Evolutionary conservation across 1,140 invertebrate genomes (phyloP), one percentile per base, ranked within the genome.

Genomic region (Diachasma alloeum): DNA sequence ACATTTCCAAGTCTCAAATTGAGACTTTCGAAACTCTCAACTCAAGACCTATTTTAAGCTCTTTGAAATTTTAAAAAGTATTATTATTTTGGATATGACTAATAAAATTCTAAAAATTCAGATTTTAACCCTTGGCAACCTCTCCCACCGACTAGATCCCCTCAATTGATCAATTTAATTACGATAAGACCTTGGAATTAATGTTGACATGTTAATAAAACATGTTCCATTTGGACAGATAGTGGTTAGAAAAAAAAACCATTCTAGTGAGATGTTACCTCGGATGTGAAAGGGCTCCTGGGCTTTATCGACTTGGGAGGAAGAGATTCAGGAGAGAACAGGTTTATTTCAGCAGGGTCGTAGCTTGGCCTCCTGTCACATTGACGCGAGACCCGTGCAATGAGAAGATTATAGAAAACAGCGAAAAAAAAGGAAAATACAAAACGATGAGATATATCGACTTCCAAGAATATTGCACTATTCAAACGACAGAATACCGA

Each of bases 261-360:
- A 63, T 63, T 24, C 24, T 63, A 63, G 59, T 63, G 19, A 63
- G 59, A 63, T 63, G 19, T 63, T 63, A 63, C 6, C 31, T 13
- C 59, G 59, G 59, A 63, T 63, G 59, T 48, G 48, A 31, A 44
- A 31, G 70, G 17, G 70, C 46, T 72, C 75, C 17, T n/a, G 10
- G 17, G 67, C 59, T 63, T 63, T 63, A 53, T 53, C 48, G 59
- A 63, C 59, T 63, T 31, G 22, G 0, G 22, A 63, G 59, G 11
- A 63, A 63, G 24, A 13, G 59, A 63, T 63, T 63, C 59, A 63
- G 59, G 11, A 63, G 59, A 63, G 59, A 63, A 63, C 59, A 31
- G 83, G 79, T 84, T 84, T 84, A 83, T 84, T 79, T 81, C 81
- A 78, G 37, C 77, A 73, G 79, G 83, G 82, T 83, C 82, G 72